A percentile compares a stretch with the other conserved stretches of the same genome.
Evolutionary conservation across 2,797 vertebrate genomes (phyloP).

Genomic region (Crocidura indochinensis): DNA sequence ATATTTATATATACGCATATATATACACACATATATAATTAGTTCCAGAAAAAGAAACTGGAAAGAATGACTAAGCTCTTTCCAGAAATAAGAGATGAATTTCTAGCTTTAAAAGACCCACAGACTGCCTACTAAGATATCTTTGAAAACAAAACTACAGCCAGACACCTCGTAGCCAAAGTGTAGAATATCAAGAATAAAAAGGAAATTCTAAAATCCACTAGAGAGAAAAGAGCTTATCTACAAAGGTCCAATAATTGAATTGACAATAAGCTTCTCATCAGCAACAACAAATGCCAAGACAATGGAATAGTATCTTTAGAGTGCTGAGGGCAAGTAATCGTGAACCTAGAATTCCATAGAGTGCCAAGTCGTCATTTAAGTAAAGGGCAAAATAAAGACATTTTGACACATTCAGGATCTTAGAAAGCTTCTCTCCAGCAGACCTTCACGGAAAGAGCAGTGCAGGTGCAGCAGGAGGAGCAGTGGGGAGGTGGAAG

Average conservation of each 20-base stretch:
- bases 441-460: background rate
- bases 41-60: constrained; percentile 62
- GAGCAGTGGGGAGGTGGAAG: background rate
- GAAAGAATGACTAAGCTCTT: constrained; percentile 65
- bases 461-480: background rate
- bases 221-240: constrained; percentile 75
- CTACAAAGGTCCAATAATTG: constrained; percentile 81
- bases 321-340: constrained; percentile 75
- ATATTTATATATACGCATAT: constrained; percentile 29
- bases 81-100: constrained; percentile 64
- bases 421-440: constrained; percentile 70
- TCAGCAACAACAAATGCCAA: constrained; percentile 83
- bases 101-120: constrained; percentile 71
- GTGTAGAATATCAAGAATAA: constrained; percentile 73
- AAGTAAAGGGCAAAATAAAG: constrained; percentile 78
- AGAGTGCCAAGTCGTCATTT: constrained; percentile 69
- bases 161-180: constrained; percentile 74
- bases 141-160: constrained; percentile 65
- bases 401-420: constrained; percentile 47
- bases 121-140: constrained; percentile 57
- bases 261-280: constrained; percentile 79
- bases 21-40: constrained; percentile 32
- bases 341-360: constrained; percentile 50
- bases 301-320: constrained; percentile 69
- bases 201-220: constrained; percentile 81